Evolutionary conservation across 1,140 invertebrate species (phyloP).

Genomic region (Leptinotarsa texana): DNA sequence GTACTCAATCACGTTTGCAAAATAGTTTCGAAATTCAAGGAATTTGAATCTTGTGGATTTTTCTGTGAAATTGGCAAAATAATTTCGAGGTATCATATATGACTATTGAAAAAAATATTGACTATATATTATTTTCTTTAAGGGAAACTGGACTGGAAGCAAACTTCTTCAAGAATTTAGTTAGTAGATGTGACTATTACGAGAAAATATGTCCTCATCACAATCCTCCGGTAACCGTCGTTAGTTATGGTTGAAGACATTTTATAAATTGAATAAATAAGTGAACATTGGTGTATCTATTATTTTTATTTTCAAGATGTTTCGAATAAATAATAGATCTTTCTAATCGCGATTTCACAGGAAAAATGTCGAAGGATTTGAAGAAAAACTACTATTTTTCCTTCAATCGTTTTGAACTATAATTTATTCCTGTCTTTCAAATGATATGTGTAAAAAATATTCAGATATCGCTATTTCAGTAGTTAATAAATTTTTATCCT

Average conservation of each 20-base stretch:
- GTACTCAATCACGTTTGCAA: constrained; percentile 40
- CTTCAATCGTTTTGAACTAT: too few species aligned
- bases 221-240: not conserved
- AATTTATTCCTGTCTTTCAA: too few species aligned
- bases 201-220: constrained; percentile 31
- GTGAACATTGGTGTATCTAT: too few species aligned
- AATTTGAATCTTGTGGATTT: constrained; percentile 42
- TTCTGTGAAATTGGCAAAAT: constrained; percentile 47
- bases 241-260: constrained; percentile 12
- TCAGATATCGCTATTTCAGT: too few species aligned
- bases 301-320: too few species aligned
- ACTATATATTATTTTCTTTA: constrained; percentile 11
- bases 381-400: too few species aligned
- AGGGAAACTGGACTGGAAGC: constrained; percentile 32
- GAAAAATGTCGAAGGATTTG: too few species aligned
- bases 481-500: too few species aligned
- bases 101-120: not conserved
- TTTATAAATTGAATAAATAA: too few species aligned
- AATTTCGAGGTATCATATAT: constrained; percentile 40
- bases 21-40: constrained; percentile 32
- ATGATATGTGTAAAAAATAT: too few species aligned
- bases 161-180: constrained; percentile 38
- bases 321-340: too few species aligned
- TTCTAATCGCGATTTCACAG: too few species aligned
- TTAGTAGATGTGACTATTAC: constrained; percentile 40